Base-by-base conservation (phyloP, 23 tunicate genomes). In the Diplosoma virens region DNA sequence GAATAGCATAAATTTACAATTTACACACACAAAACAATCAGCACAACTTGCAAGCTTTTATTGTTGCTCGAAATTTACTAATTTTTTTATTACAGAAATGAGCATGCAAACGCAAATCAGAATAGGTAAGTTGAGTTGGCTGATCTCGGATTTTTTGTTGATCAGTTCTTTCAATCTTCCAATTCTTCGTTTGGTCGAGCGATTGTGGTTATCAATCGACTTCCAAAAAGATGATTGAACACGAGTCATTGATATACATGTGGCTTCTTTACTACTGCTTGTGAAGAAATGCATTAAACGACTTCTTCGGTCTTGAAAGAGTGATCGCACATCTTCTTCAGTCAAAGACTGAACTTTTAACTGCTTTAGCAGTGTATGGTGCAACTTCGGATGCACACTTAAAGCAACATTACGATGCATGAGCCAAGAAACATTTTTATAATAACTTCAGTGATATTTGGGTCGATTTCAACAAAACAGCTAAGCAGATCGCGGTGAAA, bases 391-490 rank as follows among this genome's bases (percentile, higher is more conserved):
- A 23, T 67, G 74, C 22, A 34, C 74, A 29, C 74, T 67, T 37
- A 67, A 67, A n/a, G 52, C 50, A 3, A 67, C 74, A 67, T 67
- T 67, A 52, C 2, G 74, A 67, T 7, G 74, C 74, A 67, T 67
- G 52, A 17, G 11, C 74, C 50, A 67, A 21, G 52, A 34, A 35
- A 67, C 36, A 67, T 26, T 67, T n/a, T 67, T 52, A 36, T 67
- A 5, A 21, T 37, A 17, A 27, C n/a, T 67, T 67, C 25, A 67
- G 24, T 29, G 17, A n/a, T n/a, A n/a, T n/a, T n/a, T n/a, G n/a
- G n/a, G n/a, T n/a, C n/a, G n/a, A n/a, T n/a, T n/a, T n/a, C n/a
- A n/a, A n/a, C n/a, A n/a, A n/a, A n/a, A n/a, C n/a, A n/a, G n/a
- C n/a, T n/a, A 35, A 67, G 50, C 52, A 67, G 74, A 67, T 67